These are phyloP conservation scores for Ambastaia sidthimunki DNA, from an alignment of 2,797 vertebrate species.

Conservation along the genomic window DNA sequence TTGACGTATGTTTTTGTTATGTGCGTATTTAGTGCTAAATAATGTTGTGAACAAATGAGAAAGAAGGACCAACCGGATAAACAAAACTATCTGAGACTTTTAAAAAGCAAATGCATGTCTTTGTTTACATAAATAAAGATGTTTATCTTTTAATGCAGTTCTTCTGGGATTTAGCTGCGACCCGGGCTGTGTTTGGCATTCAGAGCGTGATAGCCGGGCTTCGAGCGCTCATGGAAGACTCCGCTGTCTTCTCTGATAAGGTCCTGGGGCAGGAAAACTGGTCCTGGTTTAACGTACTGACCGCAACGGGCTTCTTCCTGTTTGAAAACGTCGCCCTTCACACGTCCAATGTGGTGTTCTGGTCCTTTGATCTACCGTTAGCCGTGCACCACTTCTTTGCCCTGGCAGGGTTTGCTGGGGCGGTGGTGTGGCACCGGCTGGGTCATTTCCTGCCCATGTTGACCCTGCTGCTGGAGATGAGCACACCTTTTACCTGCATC, in stretches of 20 bases:
- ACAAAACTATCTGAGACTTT: no score
- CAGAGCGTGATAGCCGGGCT: conserved; percentile 86
- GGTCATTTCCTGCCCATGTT: conserved; percentile 93
- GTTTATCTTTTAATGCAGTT: conserved; percentile 72
- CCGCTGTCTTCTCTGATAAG: conserved; percentile 79
- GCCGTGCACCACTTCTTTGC: conserved; percentile 91
- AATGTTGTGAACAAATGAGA: no score
- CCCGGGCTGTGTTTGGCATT: conserved; percentile 88
- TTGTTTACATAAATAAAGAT: background rate
- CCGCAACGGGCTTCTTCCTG: conserved; percentile 90
- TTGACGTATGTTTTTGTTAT: no score
- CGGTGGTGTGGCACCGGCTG: conserved; percentile 75
- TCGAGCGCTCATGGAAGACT: conserved; percentile 84
- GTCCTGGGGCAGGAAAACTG: conserved; percentile 86
- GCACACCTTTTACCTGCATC: conserved; percentile 93
- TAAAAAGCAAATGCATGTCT: background rate
- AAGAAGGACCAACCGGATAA: no score
- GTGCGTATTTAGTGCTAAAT: no score
- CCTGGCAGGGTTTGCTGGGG: conserved; percentile 83
- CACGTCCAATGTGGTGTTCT: conserved; percentile 79
- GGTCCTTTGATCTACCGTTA: conserved; percentile 85
- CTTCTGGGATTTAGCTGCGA: conserved; percentile 94
- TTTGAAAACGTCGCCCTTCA: conserved; percentile 94
- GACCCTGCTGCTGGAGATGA: conserved; percentile 92
- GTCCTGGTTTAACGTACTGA: conserved; percentile 91